A percentile compares a stretch with the other conserved stretches of the same genome.
Evolutionary conservation across 2,797 vertebrate genomes (phyloP).

Genomic region (Poeciliopsis presidionis): DNA sequence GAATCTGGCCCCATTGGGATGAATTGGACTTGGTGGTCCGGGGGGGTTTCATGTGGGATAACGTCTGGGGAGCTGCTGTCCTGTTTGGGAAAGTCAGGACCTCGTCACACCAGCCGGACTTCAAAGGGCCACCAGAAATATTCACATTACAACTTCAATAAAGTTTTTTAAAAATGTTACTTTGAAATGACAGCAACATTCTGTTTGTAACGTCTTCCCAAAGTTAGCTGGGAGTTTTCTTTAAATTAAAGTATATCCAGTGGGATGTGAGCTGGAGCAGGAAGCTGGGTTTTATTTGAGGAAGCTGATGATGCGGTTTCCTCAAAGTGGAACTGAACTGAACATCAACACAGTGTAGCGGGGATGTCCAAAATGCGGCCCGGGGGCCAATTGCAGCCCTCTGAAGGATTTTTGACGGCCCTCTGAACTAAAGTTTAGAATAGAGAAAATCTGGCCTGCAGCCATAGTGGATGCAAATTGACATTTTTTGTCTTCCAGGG

Average conservation of each 20-base stretch:
- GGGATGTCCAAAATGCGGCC: too few relatives aligned
- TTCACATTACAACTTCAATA: neutral
- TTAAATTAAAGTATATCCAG: constrained; percentile 5
- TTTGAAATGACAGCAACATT: neutral
- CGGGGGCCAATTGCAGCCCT: too few relatives aligned
- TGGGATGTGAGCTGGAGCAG: constrained; percentile 43
- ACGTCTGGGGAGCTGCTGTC: neutral
- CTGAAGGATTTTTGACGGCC: too few relatives aligned
- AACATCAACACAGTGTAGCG: too few relatives aligned
- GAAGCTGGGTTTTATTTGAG: constrained; percentile 55
- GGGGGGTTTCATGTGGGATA: neutral
- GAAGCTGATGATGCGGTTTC: constrained; percentile 56
- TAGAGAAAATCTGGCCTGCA: too few relatives aligned
- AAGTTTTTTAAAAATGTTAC: neutral
- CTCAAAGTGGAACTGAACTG: constrained; percentile 28
- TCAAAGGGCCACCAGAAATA: constrained; percentile 17
- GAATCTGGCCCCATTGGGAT: constrained; percentile 8
- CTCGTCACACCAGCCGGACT: constrained; percentile 16
- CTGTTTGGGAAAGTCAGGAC: constrained; percentile 32
- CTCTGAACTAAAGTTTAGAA: too few relatives aligned
- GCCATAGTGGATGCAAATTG: too few relatives aligned
- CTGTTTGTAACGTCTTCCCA: neutral
- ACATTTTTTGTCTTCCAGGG: too few relatives aligned
- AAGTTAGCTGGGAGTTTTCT: constrained; percentile 14
- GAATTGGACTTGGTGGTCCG: neutral